phyloP scores from a whole-genome alignment of 2,888 invertebrate species.

The Antheraea assamensis region DNA sequence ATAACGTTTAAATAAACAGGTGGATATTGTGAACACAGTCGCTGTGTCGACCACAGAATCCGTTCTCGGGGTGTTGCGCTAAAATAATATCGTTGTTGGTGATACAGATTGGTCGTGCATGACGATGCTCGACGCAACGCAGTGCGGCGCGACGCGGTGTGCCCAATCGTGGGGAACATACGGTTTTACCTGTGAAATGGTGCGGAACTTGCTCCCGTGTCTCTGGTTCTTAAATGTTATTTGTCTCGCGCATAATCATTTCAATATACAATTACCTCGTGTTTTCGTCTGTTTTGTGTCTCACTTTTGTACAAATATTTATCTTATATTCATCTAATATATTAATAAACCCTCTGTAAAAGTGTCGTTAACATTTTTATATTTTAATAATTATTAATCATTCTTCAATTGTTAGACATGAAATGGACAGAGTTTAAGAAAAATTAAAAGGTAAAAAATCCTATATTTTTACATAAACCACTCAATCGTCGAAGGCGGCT shows the following conservation, averaged over 20 bases:
- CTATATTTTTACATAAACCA: constrained; percentile 20
- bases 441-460: neutral
- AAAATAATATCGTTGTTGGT: constrained; percentile 18
- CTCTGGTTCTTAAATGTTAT: neutral
- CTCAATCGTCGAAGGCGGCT: constrained; percentile 31
- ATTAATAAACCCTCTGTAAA: too few species aligned
- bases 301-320: neutral
- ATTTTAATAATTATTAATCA: neutral
- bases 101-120: constrained; percentile 35
- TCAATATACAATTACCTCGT: too few species aligned
- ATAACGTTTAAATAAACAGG: neutral
- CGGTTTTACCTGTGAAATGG: constrained; percentile 9
- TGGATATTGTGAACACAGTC: constrained; percentile 8
- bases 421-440: neutral
- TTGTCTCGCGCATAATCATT: neutral
- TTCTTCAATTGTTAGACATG: neutral
- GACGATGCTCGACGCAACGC: constrained; percentile 26
- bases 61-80: constrained; percentile 14
- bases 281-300: neutral
- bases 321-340: too few species aligned
- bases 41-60: constrained; percentile 25
- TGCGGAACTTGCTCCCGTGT: neutral
- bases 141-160: neutral
- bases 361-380: too few species aligned
- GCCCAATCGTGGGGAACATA: constrained; percentile 7